Evolutionary conservation across 2,888 invertebrate species (phyloP).

Genomic region (Agonopterix alstromeriana): DNA sequence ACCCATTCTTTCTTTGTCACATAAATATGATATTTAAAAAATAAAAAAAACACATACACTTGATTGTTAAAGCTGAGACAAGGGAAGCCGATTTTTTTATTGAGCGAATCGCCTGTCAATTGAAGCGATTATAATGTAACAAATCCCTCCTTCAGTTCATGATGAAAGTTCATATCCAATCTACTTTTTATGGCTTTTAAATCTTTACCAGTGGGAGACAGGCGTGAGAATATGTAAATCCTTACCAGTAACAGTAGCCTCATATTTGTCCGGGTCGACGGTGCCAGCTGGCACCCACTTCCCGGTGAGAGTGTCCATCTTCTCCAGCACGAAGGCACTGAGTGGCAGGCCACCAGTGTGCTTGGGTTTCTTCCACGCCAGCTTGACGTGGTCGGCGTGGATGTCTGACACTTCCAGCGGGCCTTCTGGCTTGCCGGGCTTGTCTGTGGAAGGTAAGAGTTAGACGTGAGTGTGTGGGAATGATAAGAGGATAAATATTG

Average conservation of each 20-base stretch:
- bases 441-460: conserved; percentile 72
- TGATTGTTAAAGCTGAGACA: too few relatives aligned
- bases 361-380: conserved; percentile 96
- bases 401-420: conserved; percentile 94
- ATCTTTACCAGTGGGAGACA: too few relatives aligned
- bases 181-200: too few relatives aligned
- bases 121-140: too few relatives aligned
- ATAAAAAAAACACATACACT: too few relatives aligned
- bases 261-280: conserved; percentile 87
- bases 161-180: neutral
- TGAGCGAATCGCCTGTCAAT: too few relatives aligned
- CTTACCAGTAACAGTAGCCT: conserved; percentile 84
- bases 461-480: too few relatives aligned
- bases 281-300: conserved; percentile 93
- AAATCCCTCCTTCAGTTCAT: too few relatives aligned
- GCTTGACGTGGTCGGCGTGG: conserved; percentile 94
- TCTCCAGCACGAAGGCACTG: conserved; percentile 94
- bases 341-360: conserved; percentile 97
- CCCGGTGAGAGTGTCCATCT: conserved; percentile 92
- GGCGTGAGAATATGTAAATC: neutral
- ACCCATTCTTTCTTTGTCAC: too few relatives aligned
- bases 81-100: too few relatives aligned
- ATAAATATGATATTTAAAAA: too few relatives aligned
- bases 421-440: conserved; percentile 92
- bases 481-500: too few relatives aligned